Percentiles rank a stretch among this genome's conserved stretches.
Conservation (phyloP, 2,113 vertebrate species). For the Aegypius monachus region DNA sequence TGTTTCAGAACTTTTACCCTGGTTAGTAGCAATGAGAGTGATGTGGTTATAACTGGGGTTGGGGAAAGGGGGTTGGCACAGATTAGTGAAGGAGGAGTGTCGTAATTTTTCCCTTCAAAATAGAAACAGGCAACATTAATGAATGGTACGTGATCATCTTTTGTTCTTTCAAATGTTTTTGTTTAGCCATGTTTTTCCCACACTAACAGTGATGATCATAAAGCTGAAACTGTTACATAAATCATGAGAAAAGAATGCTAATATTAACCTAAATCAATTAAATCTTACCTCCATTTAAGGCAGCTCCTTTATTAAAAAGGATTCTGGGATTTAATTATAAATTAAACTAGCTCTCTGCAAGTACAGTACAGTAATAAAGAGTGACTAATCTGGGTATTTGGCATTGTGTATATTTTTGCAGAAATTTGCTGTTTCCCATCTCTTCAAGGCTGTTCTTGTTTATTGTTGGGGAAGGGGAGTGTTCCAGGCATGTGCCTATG, state of each 20-base stretch:
- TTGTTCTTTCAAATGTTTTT: not conserved
- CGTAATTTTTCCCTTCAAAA: not conserved
- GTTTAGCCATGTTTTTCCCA: not conserved
- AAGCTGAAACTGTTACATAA: not conserved
- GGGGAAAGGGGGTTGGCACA: not conserved
- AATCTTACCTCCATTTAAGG: not conserved
- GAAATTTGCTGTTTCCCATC: not conserved
- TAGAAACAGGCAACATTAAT: not conserved
- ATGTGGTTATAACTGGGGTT: not conserved
- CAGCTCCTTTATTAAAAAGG: not conserved
- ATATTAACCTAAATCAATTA: not conserved
- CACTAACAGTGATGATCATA: not conserved
- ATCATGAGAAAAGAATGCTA: not conserved
- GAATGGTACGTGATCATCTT: not conserved
- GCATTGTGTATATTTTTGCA: not conserved
- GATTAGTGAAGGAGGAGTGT: not conserved
- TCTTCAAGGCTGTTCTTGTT: not conserved
- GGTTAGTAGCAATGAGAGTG: not conserved
- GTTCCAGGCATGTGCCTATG: not conserved
- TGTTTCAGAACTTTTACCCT: not conserved
- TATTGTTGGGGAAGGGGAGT: not conserved
- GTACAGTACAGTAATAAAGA: not conserved
- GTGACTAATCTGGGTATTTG: not conserved
- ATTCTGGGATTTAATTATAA: not conserved
- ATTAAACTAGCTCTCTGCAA: not conserved